phyloP scores from a whole-genome alignment of 2,888 invertebrate species.

The Lycophotia porphyrea region DNA sequence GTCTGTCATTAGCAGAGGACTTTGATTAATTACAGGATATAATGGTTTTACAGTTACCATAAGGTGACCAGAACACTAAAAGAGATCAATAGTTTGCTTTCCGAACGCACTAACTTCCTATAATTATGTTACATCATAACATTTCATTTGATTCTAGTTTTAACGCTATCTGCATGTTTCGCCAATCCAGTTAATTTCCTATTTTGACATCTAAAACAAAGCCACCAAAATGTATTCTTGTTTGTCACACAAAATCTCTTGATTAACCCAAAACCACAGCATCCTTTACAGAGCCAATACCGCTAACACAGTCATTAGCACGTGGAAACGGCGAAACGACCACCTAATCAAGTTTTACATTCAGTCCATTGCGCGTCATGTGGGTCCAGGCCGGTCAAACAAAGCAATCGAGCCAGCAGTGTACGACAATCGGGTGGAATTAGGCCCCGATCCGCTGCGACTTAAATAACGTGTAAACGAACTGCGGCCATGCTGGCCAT shows the following conservation, averaged over 20 bases:
- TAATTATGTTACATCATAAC: background rate
- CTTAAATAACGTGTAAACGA: conserved; percentile 61
- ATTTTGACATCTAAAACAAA: background rate
- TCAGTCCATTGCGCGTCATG: conserved; percentile 50
- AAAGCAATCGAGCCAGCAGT: conserved; percentile 51
- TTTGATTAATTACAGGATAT: background rate
- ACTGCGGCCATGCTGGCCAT: conserved; percentile 42
- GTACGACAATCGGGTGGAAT: conserved; percentile 57
- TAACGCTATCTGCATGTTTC: background rate
- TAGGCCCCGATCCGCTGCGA: conserved; percentile 50
- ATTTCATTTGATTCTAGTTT: background rate
- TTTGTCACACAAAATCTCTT: background rate
- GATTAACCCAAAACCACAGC: conserved; percentile 19
- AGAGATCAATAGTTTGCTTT: too few species aligned
- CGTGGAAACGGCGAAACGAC: conserved; percentile 39
- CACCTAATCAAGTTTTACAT: conserved; percentile 58
- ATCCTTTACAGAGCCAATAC: conserved; percentile 5
- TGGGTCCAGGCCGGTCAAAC: conserved; percentile 40
- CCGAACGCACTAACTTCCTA: too few species aligned
- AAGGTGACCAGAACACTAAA: background rate
- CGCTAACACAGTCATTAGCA: conserved; percentile 45
- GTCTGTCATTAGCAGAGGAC: background rate
- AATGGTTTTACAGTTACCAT: background rate
- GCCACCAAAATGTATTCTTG: background rate
- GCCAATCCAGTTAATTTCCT: background rate